These are phyloP conservation scores for Dendrocincla fuliginosa DNA, from an alignment of 2,797 vertebrate species.

Conservation along the genomic window DNA sequence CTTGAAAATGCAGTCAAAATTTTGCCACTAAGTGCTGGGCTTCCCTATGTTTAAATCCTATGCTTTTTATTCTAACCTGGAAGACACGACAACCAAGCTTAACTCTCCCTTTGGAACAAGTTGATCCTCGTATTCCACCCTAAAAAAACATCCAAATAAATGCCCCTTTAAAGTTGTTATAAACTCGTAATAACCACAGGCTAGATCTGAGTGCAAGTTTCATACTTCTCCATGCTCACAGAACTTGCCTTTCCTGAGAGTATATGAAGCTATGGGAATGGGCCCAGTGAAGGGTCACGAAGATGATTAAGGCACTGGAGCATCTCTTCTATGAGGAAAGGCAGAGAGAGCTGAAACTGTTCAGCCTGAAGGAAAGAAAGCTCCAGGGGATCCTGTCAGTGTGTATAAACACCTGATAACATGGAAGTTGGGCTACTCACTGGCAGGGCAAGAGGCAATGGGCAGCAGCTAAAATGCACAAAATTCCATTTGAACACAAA, in stretches of 20 bases:
- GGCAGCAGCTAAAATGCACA: not conserved
- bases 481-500: not conserved
- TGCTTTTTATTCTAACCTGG: not conserved
- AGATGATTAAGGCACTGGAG: not conserved
- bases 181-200: not conserved
- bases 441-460: not conserved
- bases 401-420: not conserved
- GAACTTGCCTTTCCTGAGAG: not conserved
- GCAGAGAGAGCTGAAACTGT: not conserved
- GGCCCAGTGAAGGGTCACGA: not conserved
- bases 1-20: not conserved
- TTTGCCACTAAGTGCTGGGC: not conserved
- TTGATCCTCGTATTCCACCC: not conserved
- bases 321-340: not conserved
- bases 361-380: not conserved
- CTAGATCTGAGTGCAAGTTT: not conserved
- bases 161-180: not conserved
- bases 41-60: not conserved
- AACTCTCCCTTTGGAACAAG: not conserved
- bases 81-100: not conserved
- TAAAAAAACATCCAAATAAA: not conserved
- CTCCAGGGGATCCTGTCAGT: rapidly evolving
- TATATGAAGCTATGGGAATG: rapidly evolving
- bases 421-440: not conserved
- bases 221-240: not conserved